Evolutionary conservation across 1,140 invertebrate genomes (phyloP), one percentile per base, ranked within the genome.

Genomic region (Matsumurasca onukii): DNA sequence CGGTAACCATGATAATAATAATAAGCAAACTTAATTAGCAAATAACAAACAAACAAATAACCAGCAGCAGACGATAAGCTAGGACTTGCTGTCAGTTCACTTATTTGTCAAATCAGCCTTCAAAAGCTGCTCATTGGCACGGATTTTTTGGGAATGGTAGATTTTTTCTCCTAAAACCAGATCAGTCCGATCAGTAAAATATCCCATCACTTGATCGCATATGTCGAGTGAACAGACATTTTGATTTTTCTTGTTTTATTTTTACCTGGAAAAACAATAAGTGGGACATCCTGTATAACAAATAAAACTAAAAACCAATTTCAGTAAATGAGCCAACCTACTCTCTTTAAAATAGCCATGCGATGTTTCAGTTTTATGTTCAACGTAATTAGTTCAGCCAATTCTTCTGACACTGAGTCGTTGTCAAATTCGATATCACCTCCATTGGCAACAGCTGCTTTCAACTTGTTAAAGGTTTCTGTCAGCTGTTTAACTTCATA

Each of bases 341-440:
- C 91, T 80, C 86, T 85, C 78, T 91, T 88, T n/a, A 97, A 79
- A 73, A 95, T 88, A 2, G 84, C 81, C 25, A 95, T 81, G 49
- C 92, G 86, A 78, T 94, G 92, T 75, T 92, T 91, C 0, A 97
- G 78, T 80, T 96, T 96, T 1, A 84, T 82, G 80, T 96, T 96
- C 79, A 95, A 91, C 57, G 84, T 80, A 30, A 85, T 75, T 5
- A 91, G 75, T 74, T 86, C 84, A 1, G 79, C 76, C 1, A 89
- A 73, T 70, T 85, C 81, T 30, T 80, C 75, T 69, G 57, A 29
- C 31, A 72, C 72, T 2, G 15, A 29, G 25, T 59, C 67, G 5
- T 13, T 48, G 17, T 3, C n/a, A 3, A 62, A n/a, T 24, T 34
- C 27, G 5, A 9, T 24, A n/a, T 20, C 20, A 24, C 17, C 49